Conservation (phyloP, 1,140 invertebrate genomes). For the Gonatopus flavifemur region DNA sequence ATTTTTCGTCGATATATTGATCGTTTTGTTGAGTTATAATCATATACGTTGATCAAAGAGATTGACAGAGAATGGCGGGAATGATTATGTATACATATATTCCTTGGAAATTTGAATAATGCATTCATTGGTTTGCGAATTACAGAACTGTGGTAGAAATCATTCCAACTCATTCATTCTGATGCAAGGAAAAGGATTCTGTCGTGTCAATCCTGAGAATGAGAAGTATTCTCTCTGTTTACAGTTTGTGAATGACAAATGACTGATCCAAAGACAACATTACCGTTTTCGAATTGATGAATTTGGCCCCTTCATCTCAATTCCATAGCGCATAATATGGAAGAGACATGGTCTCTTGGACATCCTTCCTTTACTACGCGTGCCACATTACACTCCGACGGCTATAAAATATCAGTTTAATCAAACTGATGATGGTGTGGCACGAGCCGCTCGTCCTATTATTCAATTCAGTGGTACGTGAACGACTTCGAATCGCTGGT, state of each 20-base stretch:
- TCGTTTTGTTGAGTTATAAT: too few species aligned
- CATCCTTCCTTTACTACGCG: not conserved
- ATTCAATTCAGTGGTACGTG: constrained; percentile 31
- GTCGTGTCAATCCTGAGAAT: constrained; percentile 1
- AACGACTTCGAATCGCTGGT: not conserved
- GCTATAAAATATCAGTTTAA: constrained; percentile 19
- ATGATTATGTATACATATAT: too few species aligned
- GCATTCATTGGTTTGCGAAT: too few species aligned
- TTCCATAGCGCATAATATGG: not conserved
- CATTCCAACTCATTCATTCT: constrained; percentile 1
- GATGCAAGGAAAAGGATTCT: constrained; percentile 2
- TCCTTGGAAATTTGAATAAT: too few species aligned
- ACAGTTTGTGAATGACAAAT: too few species aligned
- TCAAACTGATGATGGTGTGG: constrained; percentile 27
- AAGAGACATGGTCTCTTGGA: not conserved
- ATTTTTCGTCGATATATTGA: too few species aligned
- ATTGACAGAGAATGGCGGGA: too few species aligned
- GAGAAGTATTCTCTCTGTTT: constrained; percentile 1
- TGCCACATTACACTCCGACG: constrained; percentile 11
- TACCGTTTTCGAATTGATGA: not conserved
- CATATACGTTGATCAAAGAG: too few species aligned
- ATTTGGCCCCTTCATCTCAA: not conserved
- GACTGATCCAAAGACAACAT: not conserved
- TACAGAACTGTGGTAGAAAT: too few species aligned
- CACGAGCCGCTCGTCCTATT: constrained; percentile 27